Percentiles rank a stretch among this genome's conserved stretches.
These are phyloP conservation scores for Aphis craccivora DNA, from an alignment of 1,140 invertebrate species.

Conservation along the genomic window DNA sequence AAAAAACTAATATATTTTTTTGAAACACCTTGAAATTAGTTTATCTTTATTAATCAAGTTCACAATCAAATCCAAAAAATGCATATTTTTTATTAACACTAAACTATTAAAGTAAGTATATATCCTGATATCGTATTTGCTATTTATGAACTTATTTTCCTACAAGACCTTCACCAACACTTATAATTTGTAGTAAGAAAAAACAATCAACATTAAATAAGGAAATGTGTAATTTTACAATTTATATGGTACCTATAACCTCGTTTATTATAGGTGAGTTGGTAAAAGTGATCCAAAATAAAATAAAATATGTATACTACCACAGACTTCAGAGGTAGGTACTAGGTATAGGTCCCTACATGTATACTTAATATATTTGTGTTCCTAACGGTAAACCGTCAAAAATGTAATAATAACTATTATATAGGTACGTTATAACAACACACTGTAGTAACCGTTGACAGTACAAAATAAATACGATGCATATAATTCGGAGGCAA, in stretches of 20 bases:
- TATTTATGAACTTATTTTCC: too few species aligned
- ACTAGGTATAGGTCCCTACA: background rate
- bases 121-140: background rate
- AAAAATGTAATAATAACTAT: background rate
- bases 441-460: background rate
- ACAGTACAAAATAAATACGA: background rate
- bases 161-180: background rate
- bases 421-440: background rate
- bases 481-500: background rate
- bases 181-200: background rate
- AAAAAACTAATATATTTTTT: background rate
- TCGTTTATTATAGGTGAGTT: background rate
- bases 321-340: background rate
- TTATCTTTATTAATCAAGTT: background rate
- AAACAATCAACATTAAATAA: background rate
- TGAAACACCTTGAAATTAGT: background rate
- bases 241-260: background rate
- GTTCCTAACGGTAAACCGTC: background rate
- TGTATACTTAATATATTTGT: background rate
- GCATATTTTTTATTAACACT: background rate
- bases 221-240: background rate
- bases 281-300: background rate
- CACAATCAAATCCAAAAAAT: background rate
- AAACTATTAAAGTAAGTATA: background rate
- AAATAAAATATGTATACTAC: background rate